Evolutionary conservation across 2,888 invertebrate species (phyloP), one percentile per base, ranked within the genome.

Genomic region (Incurvaria masculella): DNA sequence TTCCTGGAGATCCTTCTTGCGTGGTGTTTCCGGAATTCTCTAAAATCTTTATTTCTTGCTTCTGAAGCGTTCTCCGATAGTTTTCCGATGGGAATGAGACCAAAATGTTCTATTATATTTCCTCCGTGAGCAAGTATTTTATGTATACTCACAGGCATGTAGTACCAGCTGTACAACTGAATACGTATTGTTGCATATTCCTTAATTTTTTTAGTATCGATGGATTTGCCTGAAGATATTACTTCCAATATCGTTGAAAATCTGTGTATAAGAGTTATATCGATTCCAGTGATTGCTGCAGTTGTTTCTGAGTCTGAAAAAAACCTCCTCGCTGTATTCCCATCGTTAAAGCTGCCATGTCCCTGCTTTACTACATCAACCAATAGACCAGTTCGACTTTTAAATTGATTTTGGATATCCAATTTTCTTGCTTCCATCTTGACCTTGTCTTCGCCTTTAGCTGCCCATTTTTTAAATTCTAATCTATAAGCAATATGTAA

Each of bases 301-400:
- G 14, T 16, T 16, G 21, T 42, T 19, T 19, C 21, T 21, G 21
- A 42, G 21, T 42, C 21, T 4, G 20, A 42, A 42, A 42, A 21
- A 42, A 42, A 42, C 21, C 42, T 42, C 21, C 42, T 20, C 21
- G 42, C 20, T 20, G 42, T 42, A 21, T 42, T 42, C 6, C 42
- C 42, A 17, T 42, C 21, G 21, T 42, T 42, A 21, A 21, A 42
- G 21, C 21, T 42, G 4, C 42, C 42, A 42, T 42, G 21, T 21
- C 42, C 42, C 42, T 42, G 21, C 42, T 42, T 42, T 21, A 42
- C 42, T 21, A 42, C 21, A 42, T 42, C 42, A 20, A 42, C 42
- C 21, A 42, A 16, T 21, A 21, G 21, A 21, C 21, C 42, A 20
- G 21, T 42, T 21, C 21, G 42, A 19, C 21, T 20, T 21, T 42